Evolutionary conservation across 2,797 vertebrate genomes (phyloP), one percentile per base, ranked within the genome.

Genomic region (Heteromormyrus szaboi): DNA sequence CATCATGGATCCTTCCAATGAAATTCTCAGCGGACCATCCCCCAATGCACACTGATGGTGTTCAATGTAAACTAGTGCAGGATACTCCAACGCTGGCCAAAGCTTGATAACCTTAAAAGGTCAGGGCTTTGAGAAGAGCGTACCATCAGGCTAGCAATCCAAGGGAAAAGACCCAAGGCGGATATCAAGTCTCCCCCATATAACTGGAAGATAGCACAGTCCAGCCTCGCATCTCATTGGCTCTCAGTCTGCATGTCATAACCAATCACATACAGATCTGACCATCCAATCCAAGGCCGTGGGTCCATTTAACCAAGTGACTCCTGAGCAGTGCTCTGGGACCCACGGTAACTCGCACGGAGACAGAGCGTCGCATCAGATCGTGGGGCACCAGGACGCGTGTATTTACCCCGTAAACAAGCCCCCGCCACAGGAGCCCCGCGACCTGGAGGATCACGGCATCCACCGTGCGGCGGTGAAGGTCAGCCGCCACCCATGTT

Each of bases 401-500:
- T 19, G 25, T 33, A 72, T 89, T 86, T 86, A 85, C 48, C 62
- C 29, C 25, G 33, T 25, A 85, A 86, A 85, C 81, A 89, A 68
- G 29, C 11, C 50, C 19, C 22, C 9, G 4, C 0, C 14, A 9
- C 9, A 53, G 50, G 12, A 9, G 53, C 37, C 41, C 12, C 46
- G 37, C 3, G 14, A 22, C 79, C 1, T 33, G 22, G 54, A 65
- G 79, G 88, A 14, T 19, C 4, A 2, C 2, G 76, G 9, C 48
- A 46, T 84, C 9, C 11, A 11, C 53, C 3, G 59, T 46, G 88
- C 11, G 29, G 89, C 89, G 89, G 87, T 95, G 93, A 95, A 96
- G 95, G 95, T 95, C 93, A 95, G 91, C 85, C 90, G 87, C 92
- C 91, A 84, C 88, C 11, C 88, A 89, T 93, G 92, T 95, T 96